phyloP scores from a whole-genome alignment of 1,140 invertebrate species.

The Drosophila simulans region DNA sequence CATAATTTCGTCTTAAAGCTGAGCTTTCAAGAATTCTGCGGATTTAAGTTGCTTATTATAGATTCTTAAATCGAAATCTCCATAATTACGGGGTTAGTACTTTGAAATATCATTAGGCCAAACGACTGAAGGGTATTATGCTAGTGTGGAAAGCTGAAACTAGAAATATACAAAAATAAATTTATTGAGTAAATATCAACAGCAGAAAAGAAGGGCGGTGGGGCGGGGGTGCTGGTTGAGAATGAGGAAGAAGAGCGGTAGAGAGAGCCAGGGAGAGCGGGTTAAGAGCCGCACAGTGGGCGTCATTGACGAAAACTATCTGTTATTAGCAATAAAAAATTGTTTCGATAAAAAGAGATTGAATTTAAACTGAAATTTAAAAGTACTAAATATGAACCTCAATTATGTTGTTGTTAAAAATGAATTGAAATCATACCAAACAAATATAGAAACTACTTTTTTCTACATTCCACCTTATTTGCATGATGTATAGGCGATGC shows the following conservation, averaged over 20 bases:
- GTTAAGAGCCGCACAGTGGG: conserved; percentile 43
- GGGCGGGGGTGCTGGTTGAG: neutral
- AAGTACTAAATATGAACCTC: no score
- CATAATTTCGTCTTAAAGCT: neutral
- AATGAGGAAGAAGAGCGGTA: conserved; percentile 22
- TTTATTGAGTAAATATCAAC: conserved; percentile 79
- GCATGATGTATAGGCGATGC: neutral
- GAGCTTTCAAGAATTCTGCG: no score
- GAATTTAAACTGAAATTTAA: neutral
- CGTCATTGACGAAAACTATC: neutral
- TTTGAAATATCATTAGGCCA: no score
- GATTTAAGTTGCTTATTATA: no score
- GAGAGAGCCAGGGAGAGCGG: conserved; percentile 24
- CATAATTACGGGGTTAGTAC: no score
- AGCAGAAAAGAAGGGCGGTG: conserved; percentile 11
- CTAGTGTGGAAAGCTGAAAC: conserved; percentile 7
- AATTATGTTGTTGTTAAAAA: no score
- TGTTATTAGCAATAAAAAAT: neutral
- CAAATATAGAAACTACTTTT: no score
- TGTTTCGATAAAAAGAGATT: neutral
- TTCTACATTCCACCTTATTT: neutral
- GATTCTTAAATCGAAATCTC: no score
- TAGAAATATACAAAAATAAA: conserved; percentile 70
- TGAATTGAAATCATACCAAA: neutral
- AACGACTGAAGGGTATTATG: neutral